Evolutionary conservation across 2,797 vertebrate species (phyloP), one percentile per base, ranked within the genome.

Genomic region (Acanthis flammea): DNA sequence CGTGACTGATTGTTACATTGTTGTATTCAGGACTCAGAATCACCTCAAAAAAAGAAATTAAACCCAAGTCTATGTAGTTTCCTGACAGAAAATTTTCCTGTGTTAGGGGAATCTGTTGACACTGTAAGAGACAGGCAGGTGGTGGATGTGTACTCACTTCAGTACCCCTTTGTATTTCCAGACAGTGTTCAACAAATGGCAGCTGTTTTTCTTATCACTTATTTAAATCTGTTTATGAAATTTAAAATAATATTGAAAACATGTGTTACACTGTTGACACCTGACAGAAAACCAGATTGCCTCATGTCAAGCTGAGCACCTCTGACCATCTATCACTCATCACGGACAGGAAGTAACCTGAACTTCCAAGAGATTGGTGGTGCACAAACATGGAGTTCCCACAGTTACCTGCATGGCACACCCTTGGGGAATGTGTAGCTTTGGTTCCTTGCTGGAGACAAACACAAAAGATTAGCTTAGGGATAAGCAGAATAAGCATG

Each of bases 391-490:
- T 15, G 27, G 61, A 50, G 22, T 19, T 84, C 6, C 51, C 61
- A 23, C 11, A 25, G 18, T 41, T 47, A 47, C 48, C 63, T 54
- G 48, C 35, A 10, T 31, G 73, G 48, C 33, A 47, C 72, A 33
- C 18, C 33, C 73, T 48, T 12, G 7, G 55, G 55, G 21, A 33
- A 1, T 19, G 24, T 47, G 48, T 3, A 12, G 17, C 33, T 70
- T 22, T 54, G 55, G 19, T 23, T 60, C 33, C 71, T 39, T 53
- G 54, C 47, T 68, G 33, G 16, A 53, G 39, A 48, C 41, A 41
- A 23, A 23, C 1, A 0, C 35, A 22, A 25, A 11, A n/a, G 28
- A 6, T 42, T 6, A 24, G n/a, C n/a, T n/a, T n/a, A n/a, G 62
- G 16, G 16, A 27, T 27, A 16, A 79, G 10, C 35, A 60, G 41